Evolutionary conservation across 2,888 invertebrate species (phyloP), one percentile per base, ranked within the genome.

Genomic region (Automeris io): DNA sequence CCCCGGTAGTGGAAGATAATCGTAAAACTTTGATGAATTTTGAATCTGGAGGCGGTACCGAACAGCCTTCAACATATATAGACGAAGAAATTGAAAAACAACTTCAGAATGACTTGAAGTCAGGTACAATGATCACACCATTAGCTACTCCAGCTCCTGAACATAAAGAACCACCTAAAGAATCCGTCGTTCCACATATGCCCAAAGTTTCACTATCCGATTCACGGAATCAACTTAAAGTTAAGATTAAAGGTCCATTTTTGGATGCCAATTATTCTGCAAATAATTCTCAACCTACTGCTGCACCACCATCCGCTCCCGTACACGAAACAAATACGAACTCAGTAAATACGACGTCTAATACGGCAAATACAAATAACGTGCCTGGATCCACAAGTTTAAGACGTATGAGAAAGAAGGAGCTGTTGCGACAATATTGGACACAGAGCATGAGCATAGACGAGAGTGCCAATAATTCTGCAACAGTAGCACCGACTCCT

Each of bases 171-270:
- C 66, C 67, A 11, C 59, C 65, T 6, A 70, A 68, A 50, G 71
- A 74, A 24, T 42, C 54, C 1, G 62, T 58, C 48, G 57, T 42
- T 26, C 72, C 81, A 5, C 77, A 69, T 23, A 52, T 78, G 41
- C 91, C 91, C 2, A 94, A 94, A 64, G 92, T 93, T 1, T 92
- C 93, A 1, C 77, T 94, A 1, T 91, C 91, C 0, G 95, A 95
- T 72, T 93, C 95, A 0, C 88, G 95, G 19, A 95, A 95, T 73
- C 95, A 95, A 64, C 80, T 96, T 3, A 96, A 96, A 69, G 92
- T 96, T 0, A 96, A 96, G 76, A 96, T 96, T 46, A 96, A 96
- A 70, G 96, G 95, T 2, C 96, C 96, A 0, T 91, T 94, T 57
- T 88, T 94, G 43, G 94, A 95, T 56, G 91, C 90, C 0, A 90